These are phyloP conservation scores for Axis porcinus DNA, from an alignment of 2,113 vertebrate genomes.

Conservation along the genomic window DNA sequence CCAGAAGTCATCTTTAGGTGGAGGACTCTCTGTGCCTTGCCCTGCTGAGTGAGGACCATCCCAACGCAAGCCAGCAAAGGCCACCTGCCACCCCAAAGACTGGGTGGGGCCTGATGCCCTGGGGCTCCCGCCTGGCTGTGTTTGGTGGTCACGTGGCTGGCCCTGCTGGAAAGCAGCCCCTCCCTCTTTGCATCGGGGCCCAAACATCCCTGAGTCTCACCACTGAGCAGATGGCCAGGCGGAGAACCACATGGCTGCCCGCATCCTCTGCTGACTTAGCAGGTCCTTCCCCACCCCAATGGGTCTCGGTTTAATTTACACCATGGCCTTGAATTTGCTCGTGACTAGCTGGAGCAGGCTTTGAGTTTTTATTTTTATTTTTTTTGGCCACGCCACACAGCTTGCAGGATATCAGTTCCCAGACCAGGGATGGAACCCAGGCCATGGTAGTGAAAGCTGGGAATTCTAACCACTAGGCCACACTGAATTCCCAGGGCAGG, in stretches of 20 bases:
- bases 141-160: rapidly evolving
- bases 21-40: neutral
- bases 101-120: neutral
- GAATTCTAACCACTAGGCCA: neutral
- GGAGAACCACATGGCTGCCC: rapidly evolving
- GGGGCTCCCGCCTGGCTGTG: rapidly evolving
- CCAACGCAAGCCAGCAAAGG: rapidly evolving
- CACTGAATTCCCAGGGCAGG: neutral
- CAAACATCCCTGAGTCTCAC: rapidly evolving
- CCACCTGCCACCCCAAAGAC: neutral
- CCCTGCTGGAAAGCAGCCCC: neutral
- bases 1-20: neutral
- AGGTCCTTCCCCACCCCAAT: neutral
- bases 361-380: neutral
- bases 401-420: neutral
- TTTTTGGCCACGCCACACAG: rapidly evolving
- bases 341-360: neutral
- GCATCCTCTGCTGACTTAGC: rapidly evolving
- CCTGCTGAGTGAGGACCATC: neutral
- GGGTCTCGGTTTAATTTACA: neutral
- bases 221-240: neutral
- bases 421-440: rapidly evolving
- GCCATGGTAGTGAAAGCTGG: rapidly evolving
- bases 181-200: rapidly evolving
- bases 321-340: neutral